phyloP scores from a whole-genome alignment of 2,888 invertebrate genomes.

The Volucella bombylans region DNA sequence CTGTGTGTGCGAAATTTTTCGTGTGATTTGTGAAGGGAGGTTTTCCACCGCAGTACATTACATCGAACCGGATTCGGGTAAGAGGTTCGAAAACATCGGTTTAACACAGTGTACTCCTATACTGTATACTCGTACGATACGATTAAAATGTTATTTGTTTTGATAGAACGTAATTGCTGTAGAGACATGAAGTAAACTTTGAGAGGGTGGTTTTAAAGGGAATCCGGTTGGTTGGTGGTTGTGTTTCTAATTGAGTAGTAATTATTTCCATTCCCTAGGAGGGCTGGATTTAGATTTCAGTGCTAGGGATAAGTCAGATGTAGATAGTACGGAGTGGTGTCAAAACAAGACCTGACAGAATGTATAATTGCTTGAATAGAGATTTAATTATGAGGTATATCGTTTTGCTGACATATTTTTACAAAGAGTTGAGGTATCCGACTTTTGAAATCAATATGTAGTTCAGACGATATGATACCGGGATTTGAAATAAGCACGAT shows the following conservation, averaged over 20 bases:
- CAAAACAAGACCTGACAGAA: too few species aligned
- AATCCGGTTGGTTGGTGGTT: background rate
- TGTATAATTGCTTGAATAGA: too few species aligned
- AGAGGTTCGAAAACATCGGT: conserved; percentile 35
- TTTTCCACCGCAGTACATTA: background rate
- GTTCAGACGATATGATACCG: too few species aligned
- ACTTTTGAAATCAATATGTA: too few species aligned
- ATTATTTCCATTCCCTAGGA: background rate
- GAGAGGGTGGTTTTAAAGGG: conserved; percentile 15
- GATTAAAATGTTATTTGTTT: conserved; percentile 22
- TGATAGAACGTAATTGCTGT: conserved; percentile 34
- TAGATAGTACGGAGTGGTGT: too few species aligned
- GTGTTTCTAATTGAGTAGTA: conserved; percentile 31
- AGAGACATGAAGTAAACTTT: conserved; percentile 32
- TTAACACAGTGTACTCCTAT: conserved; percentile 5
- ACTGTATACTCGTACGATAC: background rate
- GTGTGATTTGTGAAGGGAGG: conserved; percentile 3
- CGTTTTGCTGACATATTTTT: too few species aligned
- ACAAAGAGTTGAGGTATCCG: too few species aligned
- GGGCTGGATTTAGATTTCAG: background rate
- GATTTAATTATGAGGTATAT: too few species aligned
- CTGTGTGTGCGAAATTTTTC: conserved; percentile 2
- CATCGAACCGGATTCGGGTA: background rate
- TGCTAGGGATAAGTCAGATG: background rate
- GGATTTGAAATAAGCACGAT: too few species aligned